Conservation (phyloP, 2,888 invertebrate genomes). For the Ecdyonurus torrentis region DNA sequence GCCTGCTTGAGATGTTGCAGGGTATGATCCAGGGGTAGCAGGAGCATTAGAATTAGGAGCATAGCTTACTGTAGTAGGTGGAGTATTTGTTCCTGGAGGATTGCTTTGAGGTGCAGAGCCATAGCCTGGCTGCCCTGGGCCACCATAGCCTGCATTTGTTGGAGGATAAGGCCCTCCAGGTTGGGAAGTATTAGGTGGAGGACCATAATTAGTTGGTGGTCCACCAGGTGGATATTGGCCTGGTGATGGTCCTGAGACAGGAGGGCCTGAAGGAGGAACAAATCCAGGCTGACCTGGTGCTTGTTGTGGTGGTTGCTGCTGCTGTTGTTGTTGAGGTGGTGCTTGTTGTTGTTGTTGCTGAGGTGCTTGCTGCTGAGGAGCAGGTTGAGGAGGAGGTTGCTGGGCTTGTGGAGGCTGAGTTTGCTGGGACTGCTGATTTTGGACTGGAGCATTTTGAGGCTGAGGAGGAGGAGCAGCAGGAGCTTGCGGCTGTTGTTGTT, state of each 20-base stretch:
- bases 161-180: conserved; percentile 1
- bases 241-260: conserved; percentile 33
- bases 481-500: conserved; percentile 7
- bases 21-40: conserved; percentile 2
- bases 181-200: conserved; percentile 31
- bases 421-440: conserved; percentile 5
- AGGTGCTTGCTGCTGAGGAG: conserved; percentile 20
- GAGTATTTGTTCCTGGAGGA: conserved; percentile 2
- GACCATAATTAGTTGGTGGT: conserved; percentile 47
- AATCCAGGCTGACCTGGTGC: conserved; percentile 24
- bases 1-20: conserved; percentile 18
- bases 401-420: conserved; percentile 9
- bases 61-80: not conserved
- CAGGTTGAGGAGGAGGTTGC: conserved; percentile 7
- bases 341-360: conserved; percentile 30
- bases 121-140: conserved; percentile 13
- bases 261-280: conserved; percentile 40
- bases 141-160: conserved; percentile 8
- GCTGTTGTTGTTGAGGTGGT: conserved; percentile 14
- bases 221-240: conserved; percentile 31
- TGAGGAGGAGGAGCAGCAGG: conserved; percentile 10
- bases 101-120: conserved; percentile 26
- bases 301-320: conserved; percentile 33
- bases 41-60: conserved; percentile 2
- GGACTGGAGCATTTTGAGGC: conserved; percentile 7